phyloP scores from a whole-genome alignment of 1,140 invertebrate genomes.

The Adoxophyes honmai region DNA sequence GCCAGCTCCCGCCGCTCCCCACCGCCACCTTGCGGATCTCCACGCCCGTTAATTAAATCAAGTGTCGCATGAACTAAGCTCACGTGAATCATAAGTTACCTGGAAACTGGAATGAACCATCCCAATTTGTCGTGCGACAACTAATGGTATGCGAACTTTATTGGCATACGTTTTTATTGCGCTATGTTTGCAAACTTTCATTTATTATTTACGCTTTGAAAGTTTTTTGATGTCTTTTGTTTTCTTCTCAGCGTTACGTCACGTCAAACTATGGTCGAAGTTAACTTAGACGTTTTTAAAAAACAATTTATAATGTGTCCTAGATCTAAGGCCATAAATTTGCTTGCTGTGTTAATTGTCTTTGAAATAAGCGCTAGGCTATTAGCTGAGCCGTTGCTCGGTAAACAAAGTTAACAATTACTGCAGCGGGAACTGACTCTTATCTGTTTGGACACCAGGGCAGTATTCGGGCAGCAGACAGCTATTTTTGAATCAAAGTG shows the following conservation, averaged over 20 bases:
- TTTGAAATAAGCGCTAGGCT: neutral
- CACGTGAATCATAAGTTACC: slow-evolving; percentile 49
- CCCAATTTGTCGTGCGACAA: slow-evolving; percentile 27
- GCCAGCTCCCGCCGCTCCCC: slow-evolving; percentile 24
- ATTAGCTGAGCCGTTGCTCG: neutral
- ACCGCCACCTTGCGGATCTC: slow-evolving; percentile 15
- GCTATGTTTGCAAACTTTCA: neutral
- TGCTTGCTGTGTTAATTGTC: too few species aligned
- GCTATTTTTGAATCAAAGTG: neutral
- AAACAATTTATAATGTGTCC: too few species aligned
- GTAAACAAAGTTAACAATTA: neutral
- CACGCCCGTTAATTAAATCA: slow-evolving; percentile 60
- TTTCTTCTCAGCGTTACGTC: too few species aligned
- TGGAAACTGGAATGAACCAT: slow-evolving; percentile 43
- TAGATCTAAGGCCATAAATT: too few species aligned
- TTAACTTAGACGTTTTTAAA: too few species aligned
- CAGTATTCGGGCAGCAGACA: neutral
- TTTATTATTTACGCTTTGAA: neutral
- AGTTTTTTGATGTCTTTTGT: neutral
- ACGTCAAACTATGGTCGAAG: too few species aligned
- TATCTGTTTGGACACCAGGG: neutral
- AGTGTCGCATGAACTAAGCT: slow-evolving; percentile 61
- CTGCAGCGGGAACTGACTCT: neutral
- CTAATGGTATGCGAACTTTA: slow-evolving; percentile 33
- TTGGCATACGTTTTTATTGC: neutral